phyloP scores from a whole-genome alignment of 2,113 vertebrate genomes.

The Capreolus pygargus region DNA sequence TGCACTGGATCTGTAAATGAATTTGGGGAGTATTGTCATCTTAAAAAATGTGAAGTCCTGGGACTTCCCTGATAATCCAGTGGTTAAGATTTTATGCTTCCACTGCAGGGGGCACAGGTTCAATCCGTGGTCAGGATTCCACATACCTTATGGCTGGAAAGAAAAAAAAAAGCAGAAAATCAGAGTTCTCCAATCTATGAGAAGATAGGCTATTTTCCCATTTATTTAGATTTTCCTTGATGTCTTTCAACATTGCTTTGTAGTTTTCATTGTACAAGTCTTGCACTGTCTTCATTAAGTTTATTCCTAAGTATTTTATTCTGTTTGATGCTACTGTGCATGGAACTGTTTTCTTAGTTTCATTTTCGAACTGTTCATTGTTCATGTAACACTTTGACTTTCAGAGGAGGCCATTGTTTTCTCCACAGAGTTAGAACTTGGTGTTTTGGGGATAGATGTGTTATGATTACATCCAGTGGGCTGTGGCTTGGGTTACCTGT shows the following conservation, averaged over 20 bases:
- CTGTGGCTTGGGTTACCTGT: neutral
- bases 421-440: neutral
- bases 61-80: neutral
- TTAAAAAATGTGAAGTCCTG: neutral
- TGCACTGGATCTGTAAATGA: neutral
- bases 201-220: neutral
- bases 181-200: neutral
- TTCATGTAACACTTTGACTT: neutral
- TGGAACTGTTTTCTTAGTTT: neutral
- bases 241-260: neutral
- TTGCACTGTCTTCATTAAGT: neutral
- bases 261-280: neutral
- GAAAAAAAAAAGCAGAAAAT: neutral
- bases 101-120: neutral
- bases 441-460: neutral
- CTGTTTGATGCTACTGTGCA: neutral
- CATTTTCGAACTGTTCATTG: neutral
- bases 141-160: neutral
- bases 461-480: neutral
- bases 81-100: neutral
- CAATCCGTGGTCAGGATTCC: neutral
- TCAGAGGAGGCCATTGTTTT: neutral
- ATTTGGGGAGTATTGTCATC: neutral
- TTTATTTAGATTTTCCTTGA: neutral
- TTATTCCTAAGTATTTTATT: neutral